Evolutionary conservation across 2,113 vertebrate species (phyloP).

Genomic region (Glaucomys volans): DNA sequence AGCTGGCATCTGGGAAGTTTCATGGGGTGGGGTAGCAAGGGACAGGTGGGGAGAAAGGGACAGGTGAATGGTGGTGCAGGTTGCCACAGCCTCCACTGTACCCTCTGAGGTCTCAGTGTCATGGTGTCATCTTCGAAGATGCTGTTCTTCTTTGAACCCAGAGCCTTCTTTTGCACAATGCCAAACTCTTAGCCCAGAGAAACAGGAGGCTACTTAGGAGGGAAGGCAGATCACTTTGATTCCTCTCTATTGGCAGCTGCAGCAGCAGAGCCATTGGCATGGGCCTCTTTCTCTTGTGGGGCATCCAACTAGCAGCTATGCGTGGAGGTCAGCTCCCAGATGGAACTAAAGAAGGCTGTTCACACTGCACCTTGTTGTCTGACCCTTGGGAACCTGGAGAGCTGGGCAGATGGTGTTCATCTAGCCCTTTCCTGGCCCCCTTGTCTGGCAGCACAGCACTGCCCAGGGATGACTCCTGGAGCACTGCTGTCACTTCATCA

Average conservation of each 20-base stretch:
- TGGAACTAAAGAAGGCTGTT: background rate
- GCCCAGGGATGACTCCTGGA: constrained; percentile 88
- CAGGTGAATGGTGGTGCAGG: background rate
- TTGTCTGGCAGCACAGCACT: constrained; percentile 89
- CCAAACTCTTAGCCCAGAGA: fast-evolving
- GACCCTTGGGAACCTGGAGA: constrained; percentile 82
- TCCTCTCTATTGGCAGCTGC: too few species aligned
- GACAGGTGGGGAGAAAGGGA: background rate
- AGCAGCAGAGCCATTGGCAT: background rate
- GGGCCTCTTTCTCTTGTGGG: background rate
- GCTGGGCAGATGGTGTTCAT: constrained; percentile 81
- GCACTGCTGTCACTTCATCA: constrained; percentile 77
- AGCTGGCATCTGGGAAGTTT: background rate
- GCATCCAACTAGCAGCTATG: too few species aligned
- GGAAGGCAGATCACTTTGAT: background rate
- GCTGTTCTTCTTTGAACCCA: too few species aligned
- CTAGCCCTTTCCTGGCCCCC: constrained; percentile 82
- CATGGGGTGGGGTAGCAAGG: fast-evolving
- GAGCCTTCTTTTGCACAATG: background rate
- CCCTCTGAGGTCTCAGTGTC: background rate
- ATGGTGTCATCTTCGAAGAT: background rate
- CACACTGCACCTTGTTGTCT: constrained; percentile 76
- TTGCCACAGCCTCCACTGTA: too few species aligned
- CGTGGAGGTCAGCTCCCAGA: fast-evolving
- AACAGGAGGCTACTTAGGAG: too few species aligned